A percentile compares a stretch with the other conserved stretches of the same genome.
These are phyloP conservation scores for Rhyzopertha dominica DNA, from an alignment of 1,140 invertebrate genomes.

Conservation along the genomic window DNA sequence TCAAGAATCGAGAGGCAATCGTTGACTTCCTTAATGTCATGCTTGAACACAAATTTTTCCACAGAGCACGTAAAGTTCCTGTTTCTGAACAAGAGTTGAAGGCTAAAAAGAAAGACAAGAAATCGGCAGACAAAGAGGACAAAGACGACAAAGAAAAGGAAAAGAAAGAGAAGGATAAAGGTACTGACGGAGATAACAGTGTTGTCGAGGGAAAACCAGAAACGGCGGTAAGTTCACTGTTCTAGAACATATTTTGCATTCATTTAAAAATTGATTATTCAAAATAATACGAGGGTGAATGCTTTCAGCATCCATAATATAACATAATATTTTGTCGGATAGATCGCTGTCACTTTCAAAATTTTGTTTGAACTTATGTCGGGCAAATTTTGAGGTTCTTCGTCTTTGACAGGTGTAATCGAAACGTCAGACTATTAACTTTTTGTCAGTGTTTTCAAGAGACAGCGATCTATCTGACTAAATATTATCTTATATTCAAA, in stretches of 20 bases:
- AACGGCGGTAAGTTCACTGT: slow-evolving; percentile 10
- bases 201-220: slow-evolving; percentile 40
- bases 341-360: no score
- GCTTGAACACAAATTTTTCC: slow-evolving; percentile 90
- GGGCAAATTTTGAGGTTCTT: no score
- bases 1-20: slow-evolving; percentile 74
- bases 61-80: slow-evolving; percentile 85
- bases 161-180: slow-evolving; percentile 39
- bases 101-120: slow-evolving; percentile 61
- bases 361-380: no score
- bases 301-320: no score
- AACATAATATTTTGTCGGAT: no score
- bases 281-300: no score
- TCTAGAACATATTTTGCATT: neutral
- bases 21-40: slow-evolving; percentile 78
- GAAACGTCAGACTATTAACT: no score
- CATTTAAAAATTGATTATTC: neutral
- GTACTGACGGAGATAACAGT: slow-evolving; percentile 43
- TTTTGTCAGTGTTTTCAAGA: no score
- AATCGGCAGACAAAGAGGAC: slow-evolving; percentile 51
- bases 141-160: slow-evolving; percentile 46
- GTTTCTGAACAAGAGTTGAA: slow-evolving; percentile 70
- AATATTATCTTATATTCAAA: no score
- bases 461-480: no score
- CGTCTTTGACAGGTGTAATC: no score